Base-by-base conservation (phyloP, 2,888 invertebrate genomes). In the Cephus rjabovi region DNA sequence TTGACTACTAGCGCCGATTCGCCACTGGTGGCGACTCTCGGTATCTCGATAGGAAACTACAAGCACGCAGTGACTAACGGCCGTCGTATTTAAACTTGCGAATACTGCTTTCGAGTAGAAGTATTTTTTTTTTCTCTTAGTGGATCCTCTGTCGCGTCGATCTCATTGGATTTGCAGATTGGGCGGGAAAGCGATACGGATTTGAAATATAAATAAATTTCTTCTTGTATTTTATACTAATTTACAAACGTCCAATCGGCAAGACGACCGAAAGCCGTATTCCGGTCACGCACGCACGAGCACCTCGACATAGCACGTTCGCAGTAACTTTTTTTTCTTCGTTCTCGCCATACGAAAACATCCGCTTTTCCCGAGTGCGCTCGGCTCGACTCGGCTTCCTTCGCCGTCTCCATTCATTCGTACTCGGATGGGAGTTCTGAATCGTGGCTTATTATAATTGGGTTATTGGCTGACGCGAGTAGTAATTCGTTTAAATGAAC, bases 231-330 rank as follows among this genome's bases (percentile, higher is more conserved):
- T 9, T 56, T 1, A 15, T 15, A 56, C 6, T 2, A 23, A 23
- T 56, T 23, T 56, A 15, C 23, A 23, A 6, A 15, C 40, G 40
- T 40, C 6, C 0, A 9, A 56, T 23, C 69, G 3, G 34, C 3
- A 23, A 23, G 34, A 34, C 35, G 12, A n/a, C 9, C 75, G 76
- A 75, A 77, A 77, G 79, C 82, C 76, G 76, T 83, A 82, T 82
- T 82, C 40, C 40, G 40, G 40, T 56, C 40, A 56, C 40, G 40
- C 40, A 23, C 9, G 23, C 40, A 56, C 40, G 23, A 23, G 6
- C 1, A 23, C 15, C 40, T 23, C 40, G 40, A 6, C 40, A 23
- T 56, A 34, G 31, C 71, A 71, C 71, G 71, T 71, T 71, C 71
- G 71, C 71, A 9, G 30, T 71, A 71, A 71, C 71, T 30, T 11